Evolutionary conservation across 2,888 invertebrate species (phyloP), one percentile per base, ranked within the genome.

Genomic region (Drosophila nr. medialis): DNA sequence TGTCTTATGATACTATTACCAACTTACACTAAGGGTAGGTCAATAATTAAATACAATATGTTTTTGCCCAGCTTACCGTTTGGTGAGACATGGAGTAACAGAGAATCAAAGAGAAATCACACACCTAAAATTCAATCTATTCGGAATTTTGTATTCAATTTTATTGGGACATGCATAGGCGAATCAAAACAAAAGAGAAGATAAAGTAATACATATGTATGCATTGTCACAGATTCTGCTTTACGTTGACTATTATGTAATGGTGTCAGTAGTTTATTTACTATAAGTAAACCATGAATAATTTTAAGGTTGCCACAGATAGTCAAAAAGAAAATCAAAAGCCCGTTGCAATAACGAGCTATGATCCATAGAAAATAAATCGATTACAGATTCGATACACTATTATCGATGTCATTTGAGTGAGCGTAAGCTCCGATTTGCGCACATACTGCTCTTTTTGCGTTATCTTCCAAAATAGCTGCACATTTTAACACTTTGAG

Each of bases 111-210:
- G 11, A 10, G 32, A 34, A 36, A 36, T 15, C 5, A 2, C 29
- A 8, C 49, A 27, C 15, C 2, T 18, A 15, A 21, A n/a, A n/a
- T 49, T 36, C 2, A 24, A 27, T 29, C 11, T 51, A 27, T 49
- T 27, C 34, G 18, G 27, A 30, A 13, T 4, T 56, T 34, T 10
- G 42, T 13, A 6, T 11, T 32, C n/a, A 27, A 59, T 58, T 54
- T 71, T 63, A 27, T 58, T 49, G 48, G 49, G 40, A 40, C 64
- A 64, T 29, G 48, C 48, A 58, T 53, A 49, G 36, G 2, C 4
- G 8, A 50, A 32, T 32, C 15, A 15, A 24, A 45, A 8, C 15
- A 15, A 24, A 45, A 45, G 15, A 15, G 4, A 45, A 15, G 24
- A 24, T 24, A 45, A 15, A 15, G 45, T 24, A 24, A 27, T 49